Percentiles rank a stretch among this genome's conserved stretches.
These are phyloP conservation scores for Kryptolebias marmoratus DNA, from an alignment of 2,113 vertebrate species.

Conservation along the genomic window DNA sequence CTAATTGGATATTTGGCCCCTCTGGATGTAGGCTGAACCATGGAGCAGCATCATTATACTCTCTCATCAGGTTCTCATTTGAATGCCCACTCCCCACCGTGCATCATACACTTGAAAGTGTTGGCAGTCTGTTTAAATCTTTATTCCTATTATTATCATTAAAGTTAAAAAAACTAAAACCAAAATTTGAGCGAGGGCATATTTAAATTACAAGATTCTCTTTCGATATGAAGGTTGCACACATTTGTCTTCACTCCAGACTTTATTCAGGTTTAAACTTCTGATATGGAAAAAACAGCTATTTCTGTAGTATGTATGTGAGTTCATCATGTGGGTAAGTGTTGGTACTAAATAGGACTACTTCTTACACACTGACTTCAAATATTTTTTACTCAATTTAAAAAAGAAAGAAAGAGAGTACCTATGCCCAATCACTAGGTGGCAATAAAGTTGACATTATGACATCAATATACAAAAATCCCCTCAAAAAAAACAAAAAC, in stretches of 20 bases:
- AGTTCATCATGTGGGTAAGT: too few relatives aligned
- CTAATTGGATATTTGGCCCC: conserved; percentile 83
- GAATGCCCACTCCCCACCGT: conserved; percentile 74
- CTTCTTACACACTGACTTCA: too few relatives aligned
- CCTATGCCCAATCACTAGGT: too few relatives aligned
- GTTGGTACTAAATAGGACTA: too few relatives aligned
- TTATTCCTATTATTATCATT: conserved; percentile 34
- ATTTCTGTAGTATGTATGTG: too few relatives aligned
- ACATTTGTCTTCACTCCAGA: conserved; percentile 3
- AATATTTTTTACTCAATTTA: too few relatives aligned
- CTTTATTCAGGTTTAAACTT: conserved; percentile 13
- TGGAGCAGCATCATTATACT: conserved; percentile 77
- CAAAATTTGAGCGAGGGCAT: conserved; percentile 43
- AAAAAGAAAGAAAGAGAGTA: too few relatives aligned
- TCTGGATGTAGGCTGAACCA: conserved; percentile 79
- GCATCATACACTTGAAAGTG: conserved; percentile 64
- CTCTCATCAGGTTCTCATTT: conserved; percentile 76
- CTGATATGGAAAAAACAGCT: neutral
- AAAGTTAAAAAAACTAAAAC: conserved; percentile 51
- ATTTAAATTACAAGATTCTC: conserved; percentile 40
- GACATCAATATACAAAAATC: too few relatives aligned
- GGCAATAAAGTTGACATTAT: too few relatives aligned
- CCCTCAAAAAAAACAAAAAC: too few relatives aligned
- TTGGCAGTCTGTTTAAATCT: conserved; percentile 64
- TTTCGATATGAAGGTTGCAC: conserved; percentile 26